Conservation (phyloP, 2,797 vertebrate species). For the Balearica regulorum region DNA sequence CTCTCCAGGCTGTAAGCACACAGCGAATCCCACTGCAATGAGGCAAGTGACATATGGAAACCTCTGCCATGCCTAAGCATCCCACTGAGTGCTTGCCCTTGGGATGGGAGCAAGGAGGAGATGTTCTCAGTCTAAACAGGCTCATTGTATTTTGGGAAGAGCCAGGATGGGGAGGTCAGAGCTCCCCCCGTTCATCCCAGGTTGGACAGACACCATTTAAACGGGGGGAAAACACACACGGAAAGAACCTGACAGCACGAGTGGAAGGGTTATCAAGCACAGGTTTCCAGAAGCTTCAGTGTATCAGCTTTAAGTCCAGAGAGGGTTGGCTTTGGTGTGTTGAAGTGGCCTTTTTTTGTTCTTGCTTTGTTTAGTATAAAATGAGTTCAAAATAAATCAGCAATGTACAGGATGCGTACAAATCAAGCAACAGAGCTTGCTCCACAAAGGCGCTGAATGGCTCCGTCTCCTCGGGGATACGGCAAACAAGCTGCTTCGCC, state of each 20-base stretch:
- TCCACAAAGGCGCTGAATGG: neutral
- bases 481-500: neutral
- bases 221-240: neutral
- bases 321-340: neutral
- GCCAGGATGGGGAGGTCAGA: neutral
- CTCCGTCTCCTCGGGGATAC: neutral
- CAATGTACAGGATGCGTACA: neutral
- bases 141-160: neutral
- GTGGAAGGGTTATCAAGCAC: neutral
- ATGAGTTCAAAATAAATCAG: neutral
- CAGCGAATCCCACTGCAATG: neutral
- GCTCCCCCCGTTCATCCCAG: accelerated
- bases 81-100: accelerated
- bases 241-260: neutral
- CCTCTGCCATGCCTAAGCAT: neutral
- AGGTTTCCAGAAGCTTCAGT: neutral
- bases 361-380: neutral
- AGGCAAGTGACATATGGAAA: neutral
- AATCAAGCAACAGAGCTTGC: neutral
- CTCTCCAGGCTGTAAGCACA: neutral
- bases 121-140: neutral
- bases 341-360: neutral
- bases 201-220: neutral
- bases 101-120: neutral
- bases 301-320: neutral